Evolutionary conservation across 2,888 invertebrate genomes (phyloP).

Genomic region (Philaethria dido): DNA sequence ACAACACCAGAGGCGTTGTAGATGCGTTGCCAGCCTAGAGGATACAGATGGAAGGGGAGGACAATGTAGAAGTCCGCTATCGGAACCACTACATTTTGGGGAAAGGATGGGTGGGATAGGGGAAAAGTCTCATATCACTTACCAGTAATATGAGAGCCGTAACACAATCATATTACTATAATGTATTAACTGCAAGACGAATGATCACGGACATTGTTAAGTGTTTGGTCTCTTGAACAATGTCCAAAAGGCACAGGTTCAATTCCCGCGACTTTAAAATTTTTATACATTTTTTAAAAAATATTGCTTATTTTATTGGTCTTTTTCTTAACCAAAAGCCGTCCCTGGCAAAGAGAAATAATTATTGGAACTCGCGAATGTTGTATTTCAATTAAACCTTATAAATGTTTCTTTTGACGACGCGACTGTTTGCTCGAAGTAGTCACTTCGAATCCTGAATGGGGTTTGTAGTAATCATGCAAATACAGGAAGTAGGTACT

Average conservation of each 20-base stretch:
- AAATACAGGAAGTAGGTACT: background rate
- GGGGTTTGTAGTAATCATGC: slow-evolving; percentile 1
- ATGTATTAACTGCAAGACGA: background rate
- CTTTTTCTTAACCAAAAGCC: background rate
- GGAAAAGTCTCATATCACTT: background rate
- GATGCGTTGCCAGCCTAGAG: too few species aligned
- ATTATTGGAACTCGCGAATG: slow-evolving; percentile 15
- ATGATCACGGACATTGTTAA: slow-evolving; percentile 1
- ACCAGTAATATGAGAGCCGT: background rate
- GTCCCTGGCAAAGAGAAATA: slow-evolving; percentile 1
- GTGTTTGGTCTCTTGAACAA: too few species aligned
- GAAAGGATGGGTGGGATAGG: too few species aligned
- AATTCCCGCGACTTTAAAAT: too few species aligned
- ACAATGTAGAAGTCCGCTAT: too few species aligned
- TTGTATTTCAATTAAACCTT: slow-evolving; percentile 19
- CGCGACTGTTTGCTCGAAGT: background rate
- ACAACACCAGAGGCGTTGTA: too few species aligned
- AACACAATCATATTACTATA: background rate
- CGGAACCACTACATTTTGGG: too few species aligned
- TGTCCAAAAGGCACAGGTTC: too few species aligned
- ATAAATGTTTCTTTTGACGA: slow-evolving; percentile 18
- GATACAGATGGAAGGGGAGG: too few species aligned
- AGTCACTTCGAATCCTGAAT: slow-evolving; percentile 15
- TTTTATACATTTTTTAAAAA: too few species aligned
- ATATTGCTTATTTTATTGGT: background rate